phyloP scores from a whole-genome alignment of 2,888 invertebrate species.

The Caprella mutica region DNA sequence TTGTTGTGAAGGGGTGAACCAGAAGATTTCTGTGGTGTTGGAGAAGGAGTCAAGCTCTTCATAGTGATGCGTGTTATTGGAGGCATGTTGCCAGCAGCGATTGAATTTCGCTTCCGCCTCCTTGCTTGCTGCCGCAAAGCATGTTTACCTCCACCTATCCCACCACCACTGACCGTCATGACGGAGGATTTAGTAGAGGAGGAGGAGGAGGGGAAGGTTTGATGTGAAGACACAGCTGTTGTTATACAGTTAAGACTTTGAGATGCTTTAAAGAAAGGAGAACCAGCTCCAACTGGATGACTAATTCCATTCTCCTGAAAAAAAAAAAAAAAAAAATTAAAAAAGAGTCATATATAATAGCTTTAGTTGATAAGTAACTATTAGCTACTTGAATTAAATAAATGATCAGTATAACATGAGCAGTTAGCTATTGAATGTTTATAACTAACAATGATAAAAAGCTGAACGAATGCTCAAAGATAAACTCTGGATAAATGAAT shows the following conservation, averaged over 20 bases:
- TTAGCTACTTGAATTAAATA: too few relatives aligned
- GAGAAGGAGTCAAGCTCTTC: slow-evolving; percentile 20
- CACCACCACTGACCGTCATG: slow-evolving; percentile 3
- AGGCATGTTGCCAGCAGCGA: slow-evolving; percentile 46
- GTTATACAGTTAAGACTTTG: too few relatives aligned
- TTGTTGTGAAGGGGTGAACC: background rate
- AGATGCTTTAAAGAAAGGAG: too few relatives aligned
- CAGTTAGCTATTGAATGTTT: too few relatives aligned
- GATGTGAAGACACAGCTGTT: slow-evolving; percentile 1
- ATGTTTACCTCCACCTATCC: slow-evolving; percentile 21
- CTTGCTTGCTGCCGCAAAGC: slow-evolving; percentile 64
- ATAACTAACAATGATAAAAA: too few relatives aligned
- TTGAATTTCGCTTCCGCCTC: slow-evolving; percentile 63
- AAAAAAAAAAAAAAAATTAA: background rate
- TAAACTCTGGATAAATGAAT: too few relatives aligned
- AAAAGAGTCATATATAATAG: background rate
- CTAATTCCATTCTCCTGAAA: slow-evolving; percentile 6
- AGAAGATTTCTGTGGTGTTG: background rate
- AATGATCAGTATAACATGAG: too few relatives aligned
- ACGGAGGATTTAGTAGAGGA: background rate
- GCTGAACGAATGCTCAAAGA: too few relatives aligned
- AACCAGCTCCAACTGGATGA: background rate
- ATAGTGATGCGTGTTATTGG: slow-evolving; percentile 32
- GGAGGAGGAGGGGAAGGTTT: background rate
- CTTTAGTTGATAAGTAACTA: background rate